Conservation (phyloP, 2,888 invertebrate genomes). For the Gastrophysa polygoni region DNA sequence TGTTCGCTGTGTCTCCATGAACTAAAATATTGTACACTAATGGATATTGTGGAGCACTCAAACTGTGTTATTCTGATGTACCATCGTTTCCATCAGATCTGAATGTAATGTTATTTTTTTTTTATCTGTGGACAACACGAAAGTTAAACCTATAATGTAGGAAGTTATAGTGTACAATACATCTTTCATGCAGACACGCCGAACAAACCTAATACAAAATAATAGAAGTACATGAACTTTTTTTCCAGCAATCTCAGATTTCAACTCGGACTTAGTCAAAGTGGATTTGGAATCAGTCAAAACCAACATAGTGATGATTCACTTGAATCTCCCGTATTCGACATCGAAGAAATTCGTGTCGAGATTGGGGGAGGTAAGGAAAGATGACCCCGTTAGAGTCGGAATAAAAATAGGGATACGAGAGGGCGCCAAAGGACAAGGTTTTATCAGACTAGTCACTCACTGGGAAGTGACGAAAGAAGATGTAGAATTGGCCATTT, state of each 20-base stretch:
- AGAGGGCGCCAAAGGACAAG: slow-evolving; percentile 64
- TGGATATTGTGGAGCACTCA: too few relatives aligned
- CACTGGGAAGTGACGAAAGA: slow-evolving; percentile 74
- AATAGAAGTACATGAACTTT: slow-evolving; percentile 11
- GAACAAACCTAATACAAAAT: too few relatives aligned
- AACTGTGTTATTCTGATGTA: too few relatives aligned
- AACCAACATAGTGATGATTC: slow-evolving; percentile 67
- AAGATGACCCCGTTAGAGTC: slow-evolving; percentile 60
- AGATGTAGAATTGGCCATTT: slow-evolving; percentile 69
- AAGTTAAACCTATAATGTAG: too few relatives aligned
- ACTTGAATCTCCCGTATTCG: slow-evolving; percentile 17
- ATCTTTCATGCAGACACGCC: too few relatives aligned
- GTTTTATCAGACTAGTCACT: slow-evolving; percentile 70
- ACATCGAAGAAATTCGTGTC: slow-evolving; percentile 50
- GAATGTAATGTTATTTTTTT: too few relatives aligned
- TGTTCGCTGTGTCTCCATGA: too few relatives aligned
- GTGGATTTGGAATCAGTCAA: slow-evolving; percentile 69
- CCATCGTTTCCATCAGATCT: too few relatives aligned
- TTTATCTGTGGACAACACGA: too few relatives aligned
- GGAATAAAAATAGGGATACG: slow-evolving; percentile 59
- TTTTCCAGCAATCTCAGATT: slow-evolving; percentile 64
- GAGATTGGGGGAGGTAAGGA: slow-evolving; percentile 59
- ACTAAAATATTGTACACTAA: too few relatives aligned
- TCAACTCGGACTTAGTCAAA: slow-evolving; percentile 65
- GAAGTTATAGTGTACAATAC: too few relatives aligned